Evolutionary conservation across 2,797 vertebrate genomes (phyloP), one percentile per base, ranked within the genome.

Genomic region (Myiotriccus ornatus): DNA sequence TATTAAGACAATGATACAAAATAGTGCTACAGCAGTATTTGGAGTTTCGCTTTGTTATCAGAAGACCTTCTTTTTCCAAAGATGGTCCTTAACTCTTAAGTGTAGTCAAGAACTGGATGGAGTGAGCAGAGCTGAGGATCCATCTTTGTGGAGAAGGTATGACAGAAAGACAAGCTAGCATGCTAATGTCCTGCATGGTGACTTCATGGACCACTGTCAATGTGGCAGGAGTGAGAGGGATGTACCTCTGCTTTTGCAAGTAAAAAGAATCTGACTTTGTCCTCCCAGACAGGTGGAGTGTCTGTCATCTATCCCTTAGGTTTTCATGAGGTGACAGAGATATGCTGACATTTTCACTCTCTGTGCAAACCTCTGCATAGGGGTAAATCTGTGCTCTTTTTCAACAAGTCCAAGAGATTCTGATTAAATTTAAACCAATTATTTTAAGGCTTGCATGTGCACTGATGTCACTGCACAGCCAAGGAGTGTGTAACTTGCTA

Each of bases 261-360:
- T 69, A 34, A 85, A 80, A 83, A 34, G 14, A 49, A 49, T 32
- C 28, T 32, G 52, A 28, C 67, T 71, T 64, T 88, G 12, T 74
- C 32, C 32, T 83, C 12, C 41, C 10, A 21, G 18, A 13, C 11
- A 41, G 4, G 10, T 63, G 23, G 56, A 59, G 13, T 63, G 14
- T 34, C n/a, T 71, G 32, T 73, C 21, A 32, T 43, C 21, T 50
- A 1, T 69, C 23, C 21, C 39, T 67, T 16, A 25, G 16, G 23
- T 64, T 86, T 89, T 46, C 0, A 0, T 64, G 34, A 64, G 0
- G 0, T 17, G 21, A 23, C 9, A 30, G 20, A 73, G 43, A 22
- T 39, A 11, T 8, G 22, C 9, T n/a, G 20, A 68, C 23, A 27
- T 91, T 87, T 74, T 71, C 16, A 59, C 23, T 16, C 28, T 28